A percentile compares a stretch with the other conserved stretches of the same genome.
These are phyloP conservation scores for Eilema caniola DNA, from an alignment of 2,888 invertebrate genomes.

Conservation along the genomic window DNA sequence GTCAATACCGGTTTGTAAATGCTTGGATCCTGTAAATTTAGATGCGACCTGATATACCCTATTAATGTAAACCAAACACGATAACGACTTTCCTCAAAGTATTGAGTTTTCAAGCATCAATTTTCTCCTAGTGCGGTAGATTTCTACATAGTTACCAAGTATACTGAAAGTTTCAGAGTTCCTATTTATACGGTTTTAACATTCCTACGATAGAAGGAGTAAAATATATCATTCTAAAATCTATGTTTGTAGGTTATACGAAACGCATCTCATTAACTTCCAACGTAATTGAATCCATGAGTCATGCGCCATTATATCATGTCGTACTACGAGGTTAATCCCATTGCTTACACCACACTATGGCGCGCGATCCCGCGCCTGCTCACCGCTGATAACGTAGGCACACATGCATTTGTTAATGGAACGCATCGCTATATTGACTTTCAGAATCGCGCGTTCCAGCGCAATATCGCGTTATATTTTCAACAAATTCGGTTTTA, in stretches of 20 bases:
- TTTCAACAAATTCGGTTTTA: constrained; percentile 30
- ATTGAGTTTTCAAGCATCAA: no score
- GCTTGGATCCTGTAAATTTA: no score
- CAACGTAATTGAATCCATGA: background rate
- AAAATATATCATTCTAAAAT: background rate
- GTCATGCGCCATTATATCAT: background rate
- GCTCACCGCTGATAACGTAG: constrained; percentile 47
- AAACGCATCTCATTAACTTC: background rate
- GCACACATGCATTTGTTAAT: constrained; percentile 55
- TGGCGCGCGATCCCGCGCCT: constrained; percentile 35
- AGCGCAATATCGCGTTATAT: constrained; percentile 37
- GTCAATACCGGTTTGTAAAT: no score
- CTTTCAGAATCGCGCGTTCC: constrained; percentile 41
- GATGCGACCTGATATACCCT: no score
- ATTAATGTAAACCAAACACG: no score
- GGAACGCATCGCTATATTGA: constrained; percentile 51
- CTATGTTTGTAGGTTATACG: background rate
- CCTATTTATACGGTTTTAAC: background rate
- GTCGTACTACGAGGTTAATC: constrained; percentile 2
- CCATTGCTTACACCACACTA: constrained; percentile 29
- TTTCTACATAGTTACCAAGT: no score
- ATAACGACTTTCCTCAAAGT: no score
- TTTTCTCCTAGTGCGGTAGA: no score
- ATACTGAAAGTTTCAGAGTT: no score
- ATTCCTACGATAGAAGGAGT: background rate